Evolutionary conservation across 2,797 vertebrate genomes (phyloP).

Genomic region (Silurus lanzhouensis): DNA sequence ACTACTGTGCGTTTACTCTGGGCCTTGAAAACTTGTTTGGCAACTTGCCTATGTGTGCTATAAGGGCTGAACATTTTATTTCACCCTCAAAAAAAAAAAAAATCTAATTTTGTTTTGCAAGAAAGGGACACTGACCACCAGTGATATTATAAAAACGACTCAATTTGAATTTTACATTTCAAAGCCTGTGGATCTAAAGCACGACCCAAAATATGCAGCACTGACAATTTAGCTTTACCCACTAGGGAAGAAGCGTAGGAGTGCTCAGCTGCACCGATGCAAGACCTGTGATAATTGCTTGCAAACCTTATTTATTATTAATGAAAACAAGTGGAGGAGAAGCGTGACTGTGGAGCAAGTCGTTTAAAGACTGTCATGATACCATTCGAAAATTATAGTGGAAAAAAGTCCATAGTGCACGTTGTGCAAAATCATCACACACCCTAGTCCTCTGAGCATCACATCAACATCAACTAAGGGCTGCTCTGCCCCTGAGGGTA

Average conservation of each 20-base stretch:
- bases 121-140: slow-evolving; percentile 13
- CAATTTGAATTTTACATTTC: slow-evolving; percentile 17
- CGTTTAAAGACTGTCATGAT: slow-evolving; percentile 18
- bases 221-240: slow-evolving; percentile 30
- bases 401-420: neutral
- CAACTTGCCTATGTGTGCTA: slow-evolving; percentile 3
- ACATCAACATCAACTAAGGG: slow-evolving; percentile 12
- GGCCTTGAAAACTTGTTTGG: neutral
- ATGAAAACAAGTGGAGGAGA: slow-evolving; percentile 40
- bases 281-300: slow-evolving; percentile 46
- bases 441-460: slow-evolving; percentile 20
- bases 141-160: slow-evolving; percentile 8
- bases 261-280: slow-evolving; percentile 39
- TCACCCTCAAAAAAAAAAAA: neutral
- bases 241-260: slow-evolving; percentile 30
- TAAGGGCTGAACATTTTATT: neutral
- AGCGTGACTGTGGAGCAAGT: slow-evolving; percentile 21
- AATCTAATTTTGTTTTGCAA: neutral
- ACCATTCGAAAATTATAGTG: slow-evolving; percentile 17
- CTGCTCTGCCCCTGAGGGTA: slow-evolving; percentile 1
- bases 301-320: slow-evolving; percentile 40
- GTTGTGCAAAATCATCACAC: slow-evolving; percentile 17
- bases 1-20: neutral
- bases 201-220: slow-evolving; percentile 21
- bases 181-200: slow-evolving; percentile 27